Conservation (phyloP, 2,113 vertebrate genomes). For the Oceanodroma tethys region DNA sequence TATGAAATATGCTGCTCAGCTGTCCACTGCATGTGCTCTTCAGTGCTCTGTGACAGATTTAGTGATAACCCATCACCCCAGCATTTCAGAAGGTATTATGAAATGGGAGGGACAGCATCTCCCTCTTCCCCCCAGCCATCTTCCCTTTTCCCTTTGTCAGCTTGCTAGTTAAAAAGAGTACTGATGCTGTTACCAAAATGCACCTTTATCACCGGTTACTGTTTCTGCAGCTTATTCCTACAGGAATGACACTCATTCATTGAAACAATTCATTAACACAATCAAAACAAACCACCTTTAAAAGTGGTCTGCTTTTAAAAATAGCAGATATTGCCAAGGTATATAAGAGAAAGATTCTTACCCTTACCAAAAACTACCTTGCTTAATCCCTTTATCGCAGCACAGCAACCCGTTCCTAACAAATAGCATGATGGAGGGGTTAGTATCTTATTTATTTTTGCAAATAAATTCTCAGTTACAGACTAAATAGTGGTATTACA, state of each 20-base stretch:
- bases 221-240: not conserved
- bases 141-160: not conserved
- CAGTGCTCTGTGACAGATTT: not conserved
- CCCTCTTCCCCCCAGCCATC: not conserved
- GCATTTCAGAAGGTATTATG: not conserved
- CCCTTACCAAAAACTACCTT: not conserved
- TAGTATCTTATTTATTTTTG: not conserved
- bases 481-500: not conserved
- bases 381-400: not conserved
- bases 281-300: not conserved
- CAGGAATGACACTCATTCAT: not conserved
- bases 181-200: not conserved
- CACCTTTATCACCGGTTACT: not conserved
- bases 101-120: not conserved
- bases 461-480: not conserved
- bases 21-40: not conserved
- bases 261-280: not conserved
- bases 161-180: not conserved
- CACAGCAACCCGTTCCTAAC: not conserved
- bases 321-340: not conserved
- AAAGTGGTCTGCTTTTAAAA: not conserved
- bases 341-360: not conserved
- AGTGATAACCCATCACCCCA: not conserved
- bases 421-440: not conserved
- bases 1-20: not conserved